Percentiles rank a stretch among this genome's conserved stretches.
These are phyloP conservation scores for Steromphala cineraria DNA, from an alignment of 2,888 invertebrate genomes.

Conservation along the genomic window DNA sequence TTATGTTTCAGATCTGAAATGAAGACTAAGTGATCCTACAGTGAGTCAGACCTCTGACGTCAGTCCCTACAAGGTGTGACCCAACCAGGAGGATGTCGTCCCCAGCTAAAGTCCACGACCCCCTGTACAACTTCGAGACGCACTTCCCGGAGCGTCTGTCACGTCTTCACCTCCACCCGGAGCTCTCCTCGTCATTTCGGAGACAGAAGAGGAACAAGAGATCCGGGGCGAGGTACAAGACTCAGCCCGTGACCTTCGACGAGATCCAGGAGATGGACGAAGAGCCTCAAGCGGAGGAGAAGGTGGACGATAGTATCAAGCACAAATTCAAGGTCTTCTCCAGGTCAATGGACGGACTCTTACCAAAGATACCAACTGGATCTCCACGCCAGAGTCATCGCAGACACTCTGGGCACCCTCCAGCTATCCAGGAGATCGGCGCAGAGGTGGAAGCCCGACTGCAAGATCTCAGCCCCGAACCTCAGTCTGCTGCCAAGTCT, in stretches of 20 bases:
- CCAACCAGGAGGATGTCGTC: slow-evolving; percentile 17
- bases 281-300: slow-evolving; percentile 66
- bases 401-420: slow-evolving; percentile 30
- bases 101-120: slow-evolving; percentile 58
- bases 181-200: slow-evolving; percentile 76
- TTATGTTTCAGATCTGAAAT: no score
- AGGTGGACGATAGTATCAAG: slow-evolving; percentile 43
- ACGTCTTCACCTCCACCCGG: slow-evolving; percentile 76
- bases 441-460: slow-evolving; percentile 4
- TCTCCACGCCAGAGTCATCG: slow-evolving; percentile 21
- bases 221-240: slow-evolving; percentile 79
- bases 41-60: no score
- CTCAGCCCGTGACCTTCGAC: slow-evolving; percentile 85
- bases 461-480: neutral
- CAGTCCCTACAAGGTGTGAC: no score
- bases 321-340: slow-evolving; percentile 71
- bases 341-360: slow-evolving; percentile 72
- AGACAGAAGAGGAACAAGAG: slow-evolving; percentile 78
- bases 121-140: slow-evolving; percentile 79
- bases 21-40: no score
- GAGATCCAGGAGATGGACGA: slow-evolving; percentile 83
- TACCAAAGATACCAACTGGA: slow-evolving; percentile 48
- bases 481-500: neutral
- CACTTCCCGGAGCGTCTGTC: slow-evolving; percentile 84
- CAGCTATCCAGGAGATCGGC: slow-evolving; percentile 38